These are phyloP conservation scores for Neogale vison DNA, from an alignment of 2,113 vertebrate genomes.

Conservation along the genomic window DNA sequence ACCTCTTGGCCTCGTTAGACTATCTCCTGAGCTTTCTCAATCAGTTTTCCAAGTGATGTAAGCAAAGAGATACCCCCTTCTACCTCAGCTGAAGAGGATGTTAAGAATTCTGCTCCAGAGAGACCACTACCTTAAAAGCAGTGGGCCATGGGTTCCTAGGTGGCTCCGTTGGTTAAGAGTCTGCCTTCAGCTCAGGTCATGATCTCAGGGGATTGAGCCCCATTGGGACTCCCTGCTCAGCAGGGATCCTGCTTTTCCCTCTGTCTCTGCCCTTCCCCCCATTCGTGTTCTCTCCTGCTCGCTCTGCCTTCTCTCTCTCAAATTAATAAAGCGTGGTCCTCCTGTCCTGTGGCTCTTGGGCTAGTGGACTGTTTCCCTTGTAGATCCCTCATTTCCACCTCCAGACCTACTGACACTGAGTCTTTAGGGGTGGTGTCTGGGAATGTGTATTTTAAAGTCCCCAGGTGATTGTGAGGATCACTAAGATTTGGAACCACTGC, in stretches of 20 bases:
- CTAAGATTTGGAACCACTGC: neutral
- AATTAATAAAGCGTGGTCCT: neutral
- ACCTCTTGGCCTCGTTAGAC: neutral
- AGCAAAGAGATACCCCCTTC: neutral
- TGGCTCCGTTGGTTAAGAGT: neutral
- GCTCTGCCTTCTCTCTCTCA: neutral
- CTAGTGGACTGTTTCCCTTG: neutral
- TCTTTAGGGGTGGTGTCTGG: neutral
- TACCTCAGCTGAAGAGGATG: neutral
- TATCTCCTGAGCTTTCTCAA: neutral
- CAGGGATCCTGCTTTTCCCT: neutral
- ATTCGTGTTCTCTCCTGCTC: neutral
- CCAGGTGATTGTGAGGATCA: neutral
- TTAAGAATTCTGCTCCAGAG: neutral
- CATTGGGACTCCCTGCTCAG: neutral
- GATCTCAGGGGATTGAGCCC: neutral
- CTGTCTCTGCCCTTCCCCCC: neutral
- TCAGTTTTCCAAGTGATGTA: neutral
- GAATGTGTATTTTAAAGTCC: no score
- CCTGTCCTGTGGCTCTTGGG: neutral
- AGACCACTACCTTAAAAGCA: neutral
- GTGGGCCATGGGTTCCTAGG: neutral
- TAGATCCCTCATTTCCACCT: neutral
- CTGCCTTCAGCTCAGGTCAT: neutral
- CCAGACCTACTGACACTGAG: neutral